A percentile compares a stretch with the other conserved stretches of the same genome.
phyloP scores from a whole-genome alignment of 2,888 invertebrate species.

The Dynastes hyllus region DNA sequence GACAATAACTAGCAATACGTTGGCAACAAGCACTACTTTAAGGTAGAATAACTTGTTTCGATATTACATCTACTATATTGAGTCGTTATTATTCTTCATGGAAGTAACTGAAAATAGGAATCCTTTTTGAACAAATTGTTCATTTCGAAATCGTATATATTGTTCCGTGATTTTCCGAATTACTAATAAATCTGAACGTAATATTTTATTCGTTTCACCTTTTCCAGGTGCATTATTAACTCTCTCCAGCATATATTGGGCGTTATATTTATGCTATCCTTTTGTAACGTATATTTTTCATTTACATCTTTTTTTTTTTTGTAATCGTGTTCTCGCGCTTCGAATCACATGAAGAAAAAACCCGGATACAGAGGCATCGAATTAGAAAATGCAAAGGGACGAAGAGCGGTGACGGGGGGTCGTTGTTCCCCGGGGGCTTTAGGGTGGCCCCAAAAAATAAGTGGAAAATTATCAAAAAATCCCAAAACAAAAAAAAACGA shows the following conservation, averaged over 20 bases:
- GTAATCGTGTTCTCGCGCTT: slow-evolving; percentile 20
- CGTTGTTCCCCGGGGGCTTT: slow-evolving; percentile 52
- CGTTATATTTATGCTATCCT: not conserved
- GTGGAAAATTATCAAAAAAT: too few species aligned
- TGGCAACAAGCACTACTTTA: slow-evolving; percentile 37
- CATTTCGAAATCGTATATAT: not conserved
- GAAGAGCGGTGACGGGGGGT: slow-evolving; percentile 14
- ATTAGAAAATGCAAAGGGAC: slow-evolving; percentile 61
- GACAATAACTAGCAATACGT: slow-evolving; percentile 62
- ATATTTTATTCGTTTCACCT: slow-evolving; percentile 16
- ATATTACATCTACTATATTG: slow-evolving; percentile 7
- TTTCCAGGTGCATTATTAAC: not conserved
- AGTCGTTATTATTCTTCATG: slow-evolving; percentile 11
- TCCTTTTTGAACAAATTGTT: slow-evolving; percentile 32
- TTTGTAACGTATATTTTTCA: slow-evolving; percentile 18
- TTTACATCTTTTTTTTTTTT: slow-evolving; percentile 26
- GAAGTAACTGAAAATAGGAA: slow-evolving; percentile 26
- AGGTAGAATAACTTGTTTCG: slow-evolving; percentile 19
- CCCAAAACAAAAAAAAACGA: too few species aligned
- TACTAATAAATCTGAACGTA: not conserved
- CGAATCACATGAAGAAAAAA: slow-evolving; percentile 23
- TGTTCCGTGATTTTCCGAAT: not conserved
- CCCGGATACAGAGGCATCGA: slow-evolving; percentile 58
- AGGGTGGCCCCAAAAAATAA: slow-evolving; percentile 58
- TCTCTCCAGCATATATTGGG: not conserved